Evolutionary conservation across 2,113 vertebrate genomes (phyloP).

Genomic region (Leptocoma aspasia): DNA sequence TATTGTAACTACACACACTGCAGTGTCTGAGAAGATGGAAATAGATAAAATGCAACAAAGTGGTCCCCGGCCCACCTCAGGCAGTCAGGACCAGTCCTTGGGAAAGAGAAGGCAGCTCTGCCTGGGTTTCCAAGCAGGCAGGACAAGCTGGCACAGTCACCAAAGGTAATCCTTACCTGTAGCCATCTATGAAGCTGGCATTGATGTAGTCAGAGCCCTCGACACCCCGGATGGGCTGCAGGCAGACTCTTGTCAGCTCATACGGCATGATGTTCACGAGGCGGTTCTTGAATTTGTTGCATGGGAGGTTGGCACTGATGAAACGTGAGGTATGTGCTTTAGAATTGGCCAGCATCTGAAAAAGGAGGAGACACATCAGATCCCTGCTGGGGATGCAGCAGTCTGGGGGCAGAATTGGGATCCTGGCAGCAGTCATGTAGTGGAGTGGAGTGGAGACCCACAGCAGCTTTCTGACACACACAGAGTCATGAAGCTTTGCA

Average conservation of each 20-base stretch:
- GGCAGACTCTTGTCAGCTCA: conserved; percentile 88
- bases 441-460: not conserved
- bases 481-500: not conserved
- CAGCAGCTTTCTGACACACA: not conserved
- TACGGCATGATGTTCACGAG: conserved; percentile 96
- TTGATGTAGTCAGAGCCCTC: conserved; percentile 98
- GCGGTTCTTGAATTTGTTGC: conserved; percentile 98
- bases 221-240: conserved; percentile 94
- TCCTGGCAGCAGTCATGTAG: not conserved
- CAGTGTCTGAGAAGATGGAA: not conserved
- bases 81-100: not conserved
- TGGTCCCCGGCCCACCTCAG: not conserved
- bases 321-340: conserved; percentile 94
- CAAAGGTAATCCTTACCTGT: conserved; percentile 78
- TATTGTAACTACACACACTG: not conserved
- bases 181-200: conserved; percentile 94
- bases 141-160: not conserved
- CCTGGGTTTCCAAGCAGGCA: not conserved
- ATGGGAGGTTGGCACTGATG: conserved; percentile 95
- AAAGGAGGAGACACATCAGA: not conserved
- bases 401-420: fast-evolving
- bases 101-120: not conserved
- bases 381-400: not conserved
- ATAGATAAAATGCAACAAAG: not conserved
- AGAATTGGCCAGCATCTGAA: conserved; percentile 88